Percentiles rank a stretch among this genome's conserved stretches.
Evolutionary conservation across 2,797 vertebrate genomes (phyloP).

Genomic region (Rhyacichthys aspro): DNA sequence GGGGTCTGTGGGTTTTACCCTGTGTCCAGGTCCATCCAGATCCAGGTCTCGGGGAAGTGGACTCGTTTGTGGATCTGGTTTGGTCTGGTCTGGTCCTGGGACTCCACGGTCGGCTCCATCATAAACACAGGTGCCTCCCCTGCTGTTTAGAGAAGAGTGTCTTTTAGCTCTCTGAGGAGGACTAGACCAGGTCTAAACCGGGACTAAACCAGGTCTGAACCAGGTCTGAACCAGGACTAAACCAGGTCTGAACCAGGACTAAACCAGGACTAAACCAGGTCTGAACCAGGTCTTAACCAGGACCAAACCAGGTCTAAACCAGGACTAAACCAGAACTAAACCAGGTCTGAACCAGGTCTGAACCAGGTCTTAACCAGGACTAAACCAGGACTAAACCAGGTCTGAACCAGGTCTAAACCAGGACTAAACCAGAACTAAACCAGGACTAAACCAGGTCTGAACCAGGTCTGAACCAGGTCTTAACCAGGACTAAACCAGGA

Average conservation of each 20-base stretch:
- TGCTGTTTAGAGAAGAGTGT: conserved; percentile 35
- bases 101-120: too few species aligned
- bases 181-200: neutral
- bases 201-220: too few species aligned
- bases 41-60: conserved; percentile 91
- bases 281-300: neutral
- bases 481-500: neutral
- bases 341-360: neutral
- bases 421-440: neutral
- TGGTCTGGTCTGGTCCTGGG: too few species aligned
- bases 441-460: neutral
- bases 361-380: neutral
- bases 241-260: neutral
- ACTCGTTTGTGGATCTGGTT: conserved; percentile 61
- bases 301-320: neutral
- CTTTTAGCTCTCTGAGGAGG: too few species aligned
- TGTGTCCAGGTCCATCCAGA: conserved; percentile 83
- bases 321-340: neutral
- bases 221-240: too few species aligned
- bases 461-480: neutral
- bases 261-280: neutral
- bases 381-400: neutral
- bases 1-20: conserved; percentile 77
- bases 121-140: neutral
- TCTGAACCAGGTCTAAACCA: neutral